Base-by-base conservation (phyloP, 2,888 invertebrate species). In the Coelinius sp. region DNA sequence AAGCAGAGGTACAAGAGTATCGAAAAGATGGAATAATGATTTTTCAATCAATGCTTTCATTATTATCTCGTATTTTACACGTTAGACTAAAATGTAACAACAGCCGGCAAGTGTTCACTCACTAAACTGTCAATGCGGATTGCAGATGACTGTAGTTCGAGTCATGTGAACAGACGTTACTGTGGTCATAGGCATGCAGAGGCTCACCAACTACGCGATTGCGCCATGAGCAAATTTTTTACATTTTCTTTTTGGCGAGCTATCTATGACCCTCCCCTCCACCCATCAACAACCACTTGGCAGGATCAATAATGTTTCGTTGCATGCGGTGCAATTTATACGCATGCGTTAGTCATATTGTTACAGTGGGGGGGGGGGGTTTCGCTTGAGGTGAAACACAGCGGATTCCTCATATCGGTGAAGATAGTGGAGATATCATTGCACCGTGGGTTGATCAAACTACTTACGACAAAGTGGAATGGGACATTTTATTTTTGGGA, bases 61-160 rank as follows among this genome's bases (percentile, higher is more conserved):
- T 7, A 14, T n/a, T 27, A 24, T 53, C 22, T 70, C 4, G 14
- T 8, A n/a, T 64, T 53, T 53, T 53, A 24, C 14, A 41, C 68
- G 41, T 38, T 52, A 63, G 52, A 35, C 63, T n/a, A n/a, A n/a
- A 25, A 24, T 49, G 35, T n/a, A 20, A 20, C 17, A 41, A 56
- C 44, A 27, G 68, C 52, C 68, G 46, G 56, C 53, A 62, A 44
- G 44, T 68, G 71, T 56, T 62, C 74, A 71, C 75, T 74, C 74
- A 73, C 72, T 74, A 74, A 74, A 74, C 74, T 75, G 71, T 53
- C 46, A 68, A 67, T 77, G 75, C 77, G 71, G 73, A 74, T 31
- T 31, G 31, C 8, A 4, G 31, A 4, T 20, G 6, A 49, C 20
- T 49, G 17, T 20, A 8, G 46, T 49, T 49, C 10, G 5, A 49